Evolutionary conservation across 1,140 invertebrate genomes (phyloP), one percentile per base, ranked within the genome.

Genomic region (Neodiprion lecontei): DNA sequence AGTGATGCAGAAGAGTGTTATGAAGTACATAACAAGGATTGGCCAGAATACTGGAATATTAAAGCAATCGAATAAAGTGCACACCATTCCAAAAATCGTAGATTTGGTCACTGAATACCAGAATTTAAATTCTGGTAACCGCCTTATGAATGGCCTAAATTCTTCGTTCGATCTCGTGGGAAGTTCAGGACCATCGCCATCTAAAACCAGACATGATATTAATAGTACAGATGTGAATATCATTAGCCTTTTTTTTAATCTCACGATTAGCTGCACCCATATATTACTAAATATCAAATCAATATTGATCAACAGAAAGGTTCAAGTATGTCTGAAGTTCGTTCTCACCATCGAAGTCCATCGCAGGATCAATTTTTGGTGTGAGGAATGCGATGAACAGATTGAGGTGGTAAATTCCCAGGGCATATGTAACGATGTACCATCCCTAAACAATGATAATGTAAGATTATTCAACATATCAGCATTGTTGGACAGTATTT

Each of bases 21-120:
- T 96, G 89, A 99, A 99, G 89, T 99, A 99, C 94, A 99, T 97
- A 74, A 99, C 97, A 83, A 99, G 91, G 79, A 99, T 99, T 68
- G 99, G 99, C 99, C 99, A 99, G 88, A 99, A 99, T 80, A 99
- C 99, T 83, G 99, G 99, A 85, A 99, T 95, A 91, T 99, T 99
- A 86, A 99, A 98, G 79, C 95, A 95, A 83, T 99, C 97, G 88
- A 99, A 99, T 86, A 98, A 96, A 71, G 99, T 99, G 88, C 97
- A 99, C 77, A 94, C 90, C 81, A 98, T 91, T 48, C 95, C 97
- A 79, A 99, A 91, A 1, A 97, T 71, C n/a, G 98, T 98, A 69
- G 98, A 98, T 86, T 98, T 99, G 61, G 96, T 95, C 69, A 98
- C 95, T 79, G 97, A 98, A 82, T 99, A 94, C 99, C 99, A 99